A percentile compares a stretch with the other conserved stretches of the same genome.
Evolutionary conservation across 2,113 vertebrate genomes (phyloP).

Genomic region (Psilopsiagon aymara): DNA sequence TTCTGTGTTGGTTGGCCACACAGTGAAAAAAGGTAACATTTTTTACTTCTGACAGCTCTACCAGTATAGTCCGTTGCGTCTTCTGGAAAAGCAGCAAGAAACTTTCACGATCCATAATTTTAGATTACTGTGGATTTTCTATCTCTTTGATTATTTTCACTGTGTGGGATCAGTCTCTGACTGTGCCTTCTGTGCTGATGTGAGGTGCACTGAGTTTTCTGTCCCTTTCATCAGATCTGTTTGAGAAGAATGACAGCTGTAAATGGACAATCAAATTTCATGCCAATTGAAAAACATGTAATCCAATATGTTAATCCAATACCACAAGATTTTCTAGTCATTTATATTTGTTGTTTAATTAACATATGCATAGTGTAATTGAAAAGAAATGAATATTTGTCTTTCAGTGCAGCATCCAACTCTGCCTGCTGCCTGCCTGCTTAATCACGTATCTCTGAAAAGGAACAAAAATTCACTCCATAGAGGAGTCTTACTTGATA

Average conservation of each 20-base stretch:
- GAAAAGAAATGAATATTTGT: neutral
- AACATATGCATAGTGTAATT: neutral
- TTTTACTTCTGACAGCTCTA: neutral
- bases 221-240: neutral
- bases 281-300: neutral
- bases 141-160: neutral
- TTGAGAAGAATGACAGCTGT: slow-evolving; percentile 16
- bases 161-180: neutral
- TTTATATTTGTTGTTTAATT: slow-evolving; percentile 26
- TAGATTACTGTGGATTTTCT: neutral
- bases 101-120: neutral
- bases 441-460: neutral
- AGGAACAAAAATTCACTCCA: neutral
- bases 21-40: neutral
- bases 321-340: neutral
- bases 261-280: slow-evolving; percentile 21
- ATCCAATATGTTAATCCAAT: neutral
- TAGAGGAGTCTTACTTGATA: neutral
- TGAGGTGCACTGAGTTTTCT: neutral
- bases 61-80: neutral
- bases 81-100: neutral
- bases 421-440: neutral
- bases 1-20: neutral
- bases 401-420: neutral
- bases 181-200: neutral